Evolutionary conservation across 1,140 invertebrate genomes (phyloP), one percentile per base, ranked within the genome.

Genomic region (Coelopa frigida): DNA sequence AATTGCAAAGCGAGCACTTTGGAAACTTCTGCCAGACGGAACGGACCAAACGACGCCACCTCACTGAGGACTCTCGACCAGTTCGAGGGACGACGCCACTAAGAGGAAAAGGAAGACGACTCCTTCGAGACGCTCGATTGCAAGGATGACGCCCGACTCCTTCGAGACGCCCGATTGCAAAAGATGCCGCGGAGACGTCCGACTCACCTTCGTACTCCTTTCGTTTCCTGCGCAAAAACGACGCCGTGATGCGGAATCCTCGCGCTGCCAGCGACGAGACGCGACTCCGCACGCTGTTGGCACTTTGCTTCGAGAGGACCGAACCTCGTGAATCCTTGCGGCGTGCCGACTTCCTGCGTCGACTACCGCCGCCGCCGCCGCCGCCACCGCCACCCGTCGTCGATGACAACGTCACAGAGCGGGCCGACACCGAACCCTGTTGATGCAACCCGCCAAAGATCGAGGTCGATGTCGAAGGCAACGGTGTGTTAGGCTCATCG

Each of bases 191-290:
- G n/a, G n/a, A n/a, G n/a, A n/a, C n/a, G n/a, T n/a, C n/a, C n/a
- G n/a, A 61, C 61, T 65, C 50, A 65, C 61, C 61, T 62, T 65
- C 61, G 24, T 65, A 65, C 44, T 65, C 61, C 17, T 39, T 51
- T 11, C 61, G 61, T 37, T 65, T 65, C 18, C 43, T 48, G 23
- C 61, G 57, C 26, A 65, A 48, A 37, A 65, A 62, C 4, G 61
- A 65, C 23, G 61, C 50, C 21, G 61, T 62, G 50, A 65, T 58
- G 20, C 56, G 57, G 11, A 65, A 31, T 4, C 61, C 61, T 14
- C 61, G 49, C 5, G 54, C 49, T 5, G 59, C 54, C 31, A 58
- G 21, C 1, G 47, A 51, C 1, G 56, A 57, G 15, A 33, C 56
- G 7, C 52, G 52, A 51, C 56, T 58, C 15, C 48, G 44, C 0